A percentile compares a stretch with the other conserved stretches of the same genome.
phyloP scores from a whole-genome alignment of 2,797 vertebrate genomes.

The Sebastes aleutianus region DNA sequence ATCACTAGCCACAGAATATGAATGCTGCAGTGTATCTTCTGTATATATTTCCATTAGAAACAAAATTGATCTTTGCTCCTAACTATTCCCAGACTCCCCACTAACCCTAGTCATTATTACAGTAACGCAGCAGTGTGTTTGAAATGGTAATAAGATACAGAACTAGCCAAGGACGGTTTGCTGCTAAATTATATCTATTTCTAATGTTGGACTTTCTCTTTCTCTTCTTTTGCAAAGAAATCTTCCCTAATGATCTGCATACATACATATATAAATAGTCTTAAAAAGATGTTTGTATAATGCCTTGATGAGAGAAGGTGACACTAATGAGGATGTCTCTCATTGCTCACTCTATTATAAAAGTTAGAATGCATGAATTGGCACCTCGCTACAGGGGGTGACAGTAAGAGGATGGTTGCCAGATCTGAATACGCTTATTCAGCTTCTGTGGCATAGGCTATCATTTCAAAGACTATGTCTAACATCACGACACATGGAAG shows the following conservation, averaged over 20 bases:
- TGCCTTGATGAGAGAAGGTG: constrained; percentile 11
- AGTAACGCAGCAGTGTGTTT: constrained; percentile 13
- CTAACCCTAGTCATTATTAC: constrained; percentile 7
- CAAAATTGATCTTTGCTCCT: neutral
- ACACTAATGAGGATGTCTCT: constrained; percentile 24
- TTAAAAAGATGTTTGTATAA: neutral
- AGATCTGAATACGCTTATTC: constrained; percentile 46
- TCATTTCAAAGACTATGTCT: constrained; percentile 23
- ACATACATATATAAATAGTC: constrained; percentile 6
- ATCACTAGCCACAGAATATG: neutral
- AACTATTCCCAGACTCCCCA: constrained; percentile 18
- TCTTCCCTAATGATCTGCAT: constrained; percentile 13
- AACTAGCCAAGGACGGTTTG: constrained; percentile 1
- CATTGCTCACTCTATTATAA: neutral
- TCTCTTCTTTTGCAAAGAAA: neutral
- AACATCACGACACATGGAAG: constrained; percentile 15
- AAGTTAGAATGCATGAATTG: constrained; percentile 1
- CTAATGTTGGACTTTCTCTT: neutral
- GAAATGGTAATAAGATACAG: constrained; percentile 41
- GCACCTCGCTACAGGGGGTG: constrained; percentile 10
- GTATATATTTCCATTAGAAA: neutral
- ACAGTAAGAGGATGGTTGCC: constrained; percentile 19
- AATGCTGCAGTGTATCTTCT: neutral
- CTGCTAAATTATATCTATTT: neutral
- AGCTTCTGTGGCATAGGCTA: constrained; percentile 33